phyloP scores from a whole-genome alignment of 2,888 invertebrate species.

The Drosophila mettleri region DNA sequence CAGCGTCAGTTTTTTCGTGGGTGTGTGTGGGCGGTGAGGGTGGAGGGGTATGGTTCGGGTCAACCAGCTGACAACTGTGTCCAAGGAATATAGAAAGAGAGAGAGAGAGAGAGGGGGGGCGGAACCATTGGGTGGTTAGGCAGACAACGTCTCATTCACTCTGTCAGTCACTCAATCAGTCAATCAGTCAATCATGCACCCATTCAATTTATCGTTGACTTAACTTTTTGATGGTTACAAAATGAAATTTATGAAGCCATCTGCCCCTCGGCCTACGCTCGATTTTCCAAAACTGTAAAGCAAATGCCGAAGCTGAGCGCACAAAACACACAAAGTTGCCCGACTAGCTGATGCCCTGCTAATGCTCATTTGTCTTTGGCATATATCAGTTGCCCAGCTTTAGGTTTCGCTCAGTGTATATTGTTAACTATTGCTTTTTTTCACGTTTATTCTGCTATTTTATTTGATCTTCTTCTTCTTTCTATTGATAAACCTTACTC shows the following conservation, averaged over 20 bases:
- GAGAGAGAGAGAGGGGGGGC: not conserved
- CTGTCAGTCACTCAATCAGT: constrained; percentile 39
- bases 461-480: too few relatives aligned
- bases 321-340: not conserved
- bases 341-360: constrained; percentile 14
- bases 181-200: constrained; percentile 70
- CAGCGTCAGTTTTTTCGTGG: constrained; percentile 16
- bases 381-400: too few relatives aligned
- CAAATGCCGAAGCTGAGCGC: not conserved
- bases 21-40: too few relatives aligned
- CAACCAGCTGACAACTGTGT: constrained; percentile 31
- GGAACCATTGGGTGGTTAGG: not conserved
- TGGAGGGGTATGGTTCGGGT: not conserved
- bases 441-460: too few relatives aligned
- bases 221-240: constrained; percentile 77
- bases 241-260: constrained; percentile 72
- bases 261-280: not conserved
- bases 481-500: too few relatives aligned
- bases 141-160: constrained; percentile 3
- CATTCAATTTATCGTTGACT: constrained; percentile 79
- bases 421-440: not conserved
- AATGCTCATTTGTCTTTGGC: not conserved
- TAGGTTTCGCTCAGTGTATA: constrained; percentile 3
- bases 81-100: not conserved
- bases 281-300: not conserved